These are phyloP conservation scores for Lutjanus erythropterus DNA, from an alignment of 2,113 vertebrate species.

Conservation along the genomic window DNA sequence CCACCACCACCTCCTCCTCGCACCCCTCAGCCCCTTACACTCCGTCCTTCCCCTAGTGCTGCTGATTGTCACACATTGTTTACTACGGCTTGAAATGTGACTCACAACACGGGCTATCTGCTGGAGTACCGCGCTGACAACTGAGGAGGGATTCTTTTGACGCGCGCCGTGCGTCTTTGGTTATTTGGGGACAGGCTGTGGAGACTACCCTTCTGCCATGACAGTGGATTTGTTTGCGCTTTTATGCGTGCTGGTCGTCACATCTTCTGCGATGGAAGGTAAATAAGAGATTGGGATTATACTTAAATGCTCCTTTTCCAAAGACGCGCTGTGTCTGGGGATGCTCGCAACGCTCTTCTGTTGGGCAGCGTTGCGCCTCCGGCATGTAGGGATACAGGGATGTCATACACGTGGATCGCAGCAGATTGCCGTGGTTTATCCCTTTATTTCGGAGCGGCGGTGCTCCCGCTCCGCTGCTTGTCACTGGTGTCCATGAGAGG, in stretches of 20 bases:
- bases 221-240: slow-evolving; percentile 85
- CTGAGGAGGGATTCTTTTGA: slow-evolving; percentile 78
- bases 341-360: slow-evolving; percentile 1
- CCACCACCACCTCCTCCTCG: neutral
- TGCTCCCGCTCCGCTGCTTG: slow-evolving; percentile 9
- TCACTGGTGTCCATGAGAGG: neutral
- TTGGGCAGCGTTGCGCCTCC: slow-evolving; percentile 38
- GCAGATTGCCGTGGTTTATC: slow-evolving; percentile 18
- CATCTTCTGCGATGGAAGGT: slow-evolving; percentile 87
- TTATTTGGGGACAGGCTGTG: slow-evolving; percentile 75
- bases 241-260: slow-evolving; percentile 79
- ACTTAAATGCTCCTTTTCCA: slow-evolving; percentile 21
- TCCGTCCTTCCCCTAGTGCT: slow-evolving; percentile 61
- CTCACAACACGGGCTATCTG: slow-evolving; percentile 77
- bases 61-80: slow-evolving; percentile 83
- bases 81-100: slow-evolving; percentile 88
- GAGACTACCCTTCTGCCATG: slow-evolving; percentile 82
- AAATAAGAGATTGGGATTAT: slow-evolving; percentile 65
- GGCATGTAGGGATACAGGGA: slow-evolving; percentile 27
- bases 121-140: slow-evolving; percentile 83
- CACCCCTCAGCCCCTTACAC: slow-evolving; percentile 52
- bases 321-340: slow-evolving; percentile 21
- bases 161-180: slow-evolving; percentile 78
- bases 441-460: slow-evolving; percentile 17
- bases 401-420: slow-evolving; percentile 72